Base-by-base conservation (phyloP, 1,140 invertebrate species). In the Drosophila nigrodunni region DNA sequence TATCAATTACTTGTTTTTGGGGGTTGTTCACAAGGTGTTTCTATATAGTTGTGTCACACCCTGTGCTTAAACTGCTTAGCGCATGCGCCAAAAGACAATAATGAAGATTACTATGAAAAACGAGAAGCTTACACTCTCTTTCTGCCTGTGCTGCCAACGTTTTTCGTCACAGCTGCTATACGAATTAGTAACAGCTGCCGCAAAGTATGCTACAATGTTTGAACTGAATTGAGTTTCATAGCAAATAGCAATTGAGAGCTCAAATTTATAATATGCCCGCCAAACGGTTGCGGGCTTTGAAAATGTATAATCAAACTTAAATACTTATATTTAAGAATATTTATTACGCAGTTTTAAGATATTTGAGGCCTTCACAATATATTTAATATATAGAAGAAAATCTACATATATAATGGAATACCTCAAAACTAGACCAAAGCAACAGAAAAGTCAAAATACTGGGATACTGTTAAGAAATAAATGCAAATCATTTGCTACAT, bases 11-110 rank as follows among this genome's bases (percentile, higher is more conserved):
- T 15, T 15, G 39, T 30, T 59, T 69, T 74, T 46, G 65, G 59
- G 76, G 72, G 69, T 78, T 71, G 76, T 43, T 69, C 3, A 75
- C 72, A 75, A 72, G 73, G 61, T 70, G 72, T 34, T 9, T 13
- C 62, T 8, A 4, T n/a, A 2, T 5, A 3, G 10, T 11, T 7
- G 9, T 34, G 25, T 3, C 50, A 7, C 62, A 65, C 62, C 62
- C 62, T 9, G 49, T 65, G 30, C 10, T 11, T 7, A 10, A 1
- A 2, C 15, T 30, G 8, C 49, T 15, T 7, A 43, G 62, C 50
- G 50, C 62, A 65, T 55, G 62, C 25, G 62, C 37, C 30, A n/a
- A 52, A 15, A 7, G n/a, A 11, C 37, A 34, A 41, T 6, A 30
- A 30, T 15, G 11, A 11, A 54, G 49, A 39, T 64, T 52, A 4